Evolutionary conservation across 2,113 vertebrate genomes (phyloP), one percentile per base, ranked within the genome.

Genomic region (Argyrosomus japonicus): DNA sequence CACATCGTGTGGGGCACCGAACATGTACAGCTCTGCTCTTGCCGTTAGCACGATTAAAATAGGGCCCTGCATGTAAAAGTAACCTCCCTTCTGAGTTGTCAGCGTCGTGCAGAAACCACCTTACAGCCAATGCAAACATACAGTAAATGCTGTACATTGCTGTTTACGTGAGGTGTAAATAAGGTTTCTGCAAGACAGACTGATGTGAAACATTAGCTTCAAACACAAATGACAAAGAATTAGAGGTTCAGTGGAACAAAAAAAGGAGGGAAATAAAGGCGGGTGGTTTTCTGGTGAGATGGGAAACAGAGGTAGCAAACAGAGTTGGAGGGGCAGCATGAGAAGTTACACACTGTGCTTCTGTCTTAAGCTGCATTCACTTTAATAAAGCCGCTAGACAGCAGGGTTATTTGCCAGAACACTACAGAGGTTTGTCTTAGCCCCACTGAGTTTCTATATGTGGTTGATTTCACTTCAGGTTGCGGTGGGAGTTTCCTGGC

Each of bases 401-500:
- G 61, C 56, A 64, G 17, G 2, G 48, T 69, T 74, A 53, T 82
- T 72, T 84, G 74, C 15, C 58, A 82, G 72, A 82, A 72, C 58
- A 53, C 45, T 77, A 76, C 72, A 78, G 71, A 79, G 63, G 86
- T 65, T 68, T 67, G 70, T 56, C 58, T 63, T 5, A 70, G 86
- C 72, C 57, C 50, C 45, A 23, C 72, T 71, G 65, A 85, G 48
- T 83, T 89, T 91, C 87, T 86, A 84, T 71, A 91, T 60, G 80
- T 36, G 71, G 82, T 83, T 71, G 75, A 88, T 92, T 92, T 92
- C 88, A 82, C 70, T 91, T 93, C 89, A 81, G 91, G 90, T 72
- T 94, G 91, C 3, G 89, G 93, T 84, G 82, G 86, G 86, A 84
- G 89, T 92, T 95, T 94, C 91, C 92, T 89, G 85, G 74, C 81